These are phyloP conservation scores for Nycteola revayana DNA, from an alignment of 2,888 invertebrate genomes.

Conservation along the genomic window DNA sequence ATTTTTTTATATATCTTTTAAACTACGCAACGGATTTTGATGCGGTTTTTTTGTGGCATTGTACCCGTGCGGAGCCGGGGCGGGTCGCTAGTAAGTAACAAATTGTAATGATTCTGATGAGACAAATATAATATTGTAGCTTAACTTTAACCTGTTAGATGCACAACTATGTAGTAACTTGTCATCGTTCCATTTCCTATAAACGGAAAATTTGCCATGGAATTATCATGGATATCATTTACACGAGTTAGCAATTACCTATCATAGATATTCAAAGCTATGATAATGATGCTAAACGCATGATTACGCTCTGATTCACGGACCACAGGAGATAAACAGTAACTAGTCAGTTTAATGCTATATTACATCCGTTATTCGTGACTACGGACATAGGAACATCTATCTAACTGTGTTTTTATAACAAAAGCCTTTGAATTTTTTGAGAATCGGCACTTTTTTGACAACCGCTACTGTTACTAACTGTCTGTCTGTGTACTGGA, in stretches of 20 bases:
- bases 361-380: constrained; percentile 25
- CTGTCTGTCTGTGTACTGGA: too few species aligned
- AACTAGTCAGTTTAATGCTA: constrained; percentile 5
- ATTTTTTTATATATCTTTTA: too few species aligned
- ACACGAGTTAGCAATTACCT: not conserved
- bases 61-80: too few species aligned
- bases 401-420: constrained; percentile 6
- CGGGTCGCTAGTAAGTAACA: too few species aligned
- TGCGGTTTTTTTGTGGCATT: too few species aligned
- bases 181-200: too few species aligned
- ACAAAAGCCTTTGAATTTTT: constrained; percentile 27
- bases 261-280: constrained; percentile 1
- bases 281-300: constrained; percentile 14
- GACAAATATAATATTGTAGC: too few species aligned
- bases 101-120: too few species aligned
- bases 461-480: not conserved
- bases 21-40: too few species aligned
- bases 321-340: constrained; percentile 16
- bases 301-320: constrained; percentile 22
- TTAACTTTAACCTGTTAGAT: too few species aligned
- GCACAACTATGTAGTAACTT: too few species aligned
- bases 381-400: constrained; percentile 10
- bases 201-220: constrained; percentile 5
- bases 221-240: constrained; percentile 13
- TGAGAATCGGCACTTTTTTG: constrained; percentile 12